Conservation (phyloP, 2,113 vertebrate species). For the Tringa solitaria region DNA sequence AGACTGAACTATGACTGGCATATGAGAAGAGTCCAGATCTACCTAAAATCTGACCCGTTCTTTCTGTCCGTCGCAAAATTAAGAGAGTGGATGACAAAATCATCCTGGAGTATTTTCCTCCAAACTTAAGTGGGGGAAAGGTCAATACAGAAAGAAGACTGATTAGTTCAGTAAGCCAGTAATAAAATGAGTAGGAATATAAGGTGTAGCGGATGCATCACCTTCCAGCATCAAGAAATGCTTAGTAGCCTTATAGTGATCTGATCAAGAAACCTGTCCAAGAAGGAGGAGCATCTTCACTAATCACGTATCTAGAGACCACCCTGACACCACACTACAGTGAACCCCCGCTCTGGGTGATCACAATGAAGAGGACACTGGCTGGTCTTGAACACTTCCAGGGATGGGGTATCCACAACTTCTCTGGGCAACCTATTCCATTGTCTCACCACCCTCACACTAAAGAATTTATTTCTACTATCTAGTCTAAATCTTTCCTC, state of each 20-base stretch:
- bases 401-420: too few species aligned
- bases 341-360: neutral
- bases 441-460: too few species aligned
- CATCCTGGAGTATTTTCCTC: neutral
- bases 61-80: neutral
- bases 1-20: neutral
- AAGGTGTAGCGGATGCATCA: neutral
- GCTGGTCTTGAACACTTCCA: neutral
- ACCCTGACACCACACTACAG: neutral
- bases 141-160: neutral
- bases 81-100: neutral
- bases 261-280: neutral
- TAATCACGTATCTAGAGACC: neutral
- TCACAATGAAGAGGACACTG: neutral
- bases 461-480: too few species aligned
- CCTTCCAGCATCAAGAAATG: neutral
- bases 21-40: neutral
- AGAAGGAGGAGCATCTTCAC: neutral
- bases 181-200: neutral
- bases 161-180: neutral
- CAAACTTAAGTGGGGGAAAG: neutral
- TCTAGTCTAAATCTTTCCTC: too few species aligned
- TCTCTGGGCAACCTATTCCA: too few species aligned
- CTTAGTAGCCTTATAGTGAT: neutral
- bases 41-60: neutral